phyloP scores from a whole-genome alignment of 2,888 invertebrate species.

The Caenorhabditis sp. region DNA sequence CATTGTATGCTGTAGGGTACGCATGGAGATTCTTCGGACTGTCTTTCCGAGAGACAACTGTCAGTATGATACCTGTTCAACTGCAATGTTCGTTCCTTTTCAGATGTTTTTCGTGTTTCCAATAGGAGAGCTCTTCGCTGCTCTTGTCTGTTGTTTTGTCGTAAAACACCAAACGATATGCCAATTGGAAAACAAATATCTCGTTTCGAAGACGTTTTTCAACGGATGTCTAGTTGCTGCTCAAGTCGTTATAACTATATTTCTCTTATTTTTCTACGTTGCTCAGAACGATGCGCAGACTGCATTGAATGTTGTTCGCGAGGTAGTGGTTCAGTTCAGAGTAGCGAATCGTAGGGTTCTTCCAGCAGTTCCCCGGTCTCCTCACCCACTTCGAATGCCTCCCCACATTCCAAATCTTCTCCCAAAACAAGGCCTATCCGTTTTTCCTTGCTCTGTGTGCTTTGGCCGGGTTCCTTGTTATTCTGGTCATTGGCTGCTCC shows the following conservation, averaged over 20 bases:
- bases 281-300: conserved; percentile 4
- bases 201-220: background rate
- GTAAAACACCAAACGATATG: conserved; percentile 14
- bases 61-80: no score
- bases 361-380: background rate
- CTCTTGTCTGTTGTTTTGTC: conserved; percentile 2
- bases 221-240: background rate
- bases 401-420: conserved; percentile 4
- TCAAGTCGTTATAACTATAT: background rate
- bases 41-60: conserved; percentile 2
- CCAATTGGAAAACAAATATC: background rate
- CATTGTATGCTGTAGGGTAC: conserved; percentile 8
- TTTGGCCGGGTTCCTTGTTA: background rate
- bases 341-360: background rate
- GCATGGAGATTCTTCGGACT: background rate
- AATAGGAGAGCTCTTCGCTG: conserved; percentile 11
- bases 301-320: background rate
- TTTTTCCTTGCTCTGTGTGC: conserved; percentile 7
- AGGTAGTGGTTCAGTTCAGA: background rate
- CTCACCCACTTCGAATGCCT: background rate
- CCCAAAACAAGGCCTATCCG: background rate
- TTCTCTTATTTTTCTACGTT: background rate
- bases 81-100: background rate
- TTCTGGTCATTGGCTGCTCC: conserved; percentile 2
- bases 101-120: conserved; percentile 14